Conservation (phyloP, 2,888 invertebrate species). For the Drosophila nigricruria region DNA sequence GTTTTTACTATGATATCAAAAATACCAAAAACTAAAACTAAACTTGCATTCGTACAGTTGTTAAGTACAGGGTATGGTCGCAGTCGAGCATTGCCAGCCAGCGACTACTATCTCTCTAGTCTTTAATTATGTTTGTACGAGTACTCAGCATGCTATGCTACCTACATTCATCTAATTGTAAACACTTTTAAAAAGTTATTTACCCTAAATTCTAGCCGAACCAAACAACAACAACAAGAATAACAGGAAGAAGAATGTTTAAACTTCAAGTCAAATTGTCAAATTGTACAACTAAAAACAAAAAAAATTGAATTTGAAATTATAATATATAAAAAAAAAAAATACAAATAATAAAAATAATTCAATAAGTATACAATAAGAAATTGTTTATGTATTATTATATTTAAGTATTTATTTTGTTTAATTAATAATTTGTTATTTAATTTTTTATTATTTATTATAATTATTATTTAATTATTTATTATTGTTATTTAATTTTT, state of each 20-base stretch:
- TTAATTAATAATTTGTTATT: not conserved
- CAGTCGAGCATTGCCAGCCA: slow-evolving; percentile 20
- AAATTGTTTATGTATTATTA: not conserved
- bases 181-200: slow-evolving; percentile 47
- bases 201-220: slow-evolving; percentile 27
- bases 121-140: slow-evolving; percentile 15
- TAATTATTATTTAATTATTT: not conserved
- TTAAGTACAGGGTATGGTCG: slow-evolving; percentile 27
- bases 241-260: slow-evolving; percentile 20
- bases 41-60: slow-evolving; percentile 18
- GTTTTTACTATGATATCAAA: slow-evolving; percentile 1
- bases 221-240: slow-evolving; percentile 5
- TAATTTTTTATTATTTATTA: not conserved
- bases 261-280: slow-evolving; percentile 47
- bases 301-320: slow-evolving; percentile 6
- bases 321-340: slow-evolving; percentile 3
- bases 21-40: not conserved
- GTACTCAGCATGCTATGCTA: slow-evolving; percentile 22
- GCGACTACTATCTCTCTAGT: slow-evolving; percentile 40
- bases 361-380: slow-evolving; percentile 19
- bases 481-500: not conserved
- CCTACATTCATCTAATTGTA: slow-evolving; percentile 25
- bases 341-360: slow-evolving; percentile 25
- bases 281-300: slow-evolving; percentile 48
- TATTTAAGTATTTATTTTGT: not conserved